phyloP scores from a whole-genome alignment of 1,140 invertebrate genomes.

The Drosophila subpulchrella region DNA sequence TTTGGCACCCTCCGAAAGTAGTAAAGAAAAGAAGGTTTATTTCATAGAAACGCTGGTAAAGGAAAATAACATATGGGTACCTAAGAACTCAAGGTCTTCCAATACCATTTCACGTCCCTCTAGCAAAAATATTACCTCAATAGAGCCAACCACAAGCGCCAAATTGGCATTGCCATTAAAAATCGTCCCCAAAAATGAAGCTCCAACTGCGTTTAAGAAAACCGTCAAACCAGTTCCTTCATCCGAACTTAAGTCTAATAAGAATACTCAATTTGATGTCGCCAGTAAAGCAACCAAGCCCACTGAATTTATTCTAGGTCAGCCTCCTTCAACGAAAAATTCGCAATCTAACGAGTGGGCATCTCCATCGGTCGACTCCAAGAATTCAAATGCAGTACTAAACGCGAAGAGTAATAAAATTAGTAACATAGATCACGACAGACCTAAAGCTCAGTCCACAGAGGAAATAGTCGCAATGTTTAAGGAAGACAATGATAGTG shows the following conservation, averaged over 20 bases:
- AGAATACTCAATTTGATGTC: not conserved
- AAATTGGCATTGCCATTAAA: not conserved
- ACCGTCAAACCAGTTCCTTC: not conserved
- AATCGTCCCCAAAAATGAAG: not conserved
- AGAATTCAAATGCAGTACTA: not conserved
- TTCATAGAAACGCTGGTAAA: not conserved
- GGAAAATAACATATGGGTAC: not conserved
- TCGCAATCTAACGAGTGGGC: no score
- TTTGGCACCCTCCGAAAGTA: not conserved
- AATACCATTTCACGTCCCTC: not conserved
- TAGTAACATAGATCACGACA: not conserved
- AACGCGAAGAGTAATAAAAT: not conserved
- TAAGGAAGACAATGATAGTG: not conserved
- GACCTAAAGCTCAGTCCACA: not conserved
- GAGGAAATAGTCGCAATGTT: slow-evolving; percentile 21
- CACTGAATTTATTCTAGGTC: not conserved
- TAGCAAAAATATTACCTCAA: not conserved
- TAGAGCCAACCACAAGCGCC: no score
- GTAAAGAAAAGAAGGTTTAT: not conserved
- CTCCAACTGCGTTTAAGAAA: not conserved
- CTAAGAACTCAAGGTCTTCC: not conserved
- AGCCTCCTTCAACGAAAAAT: not conserved
- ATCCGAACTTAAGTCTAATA: not conserved
- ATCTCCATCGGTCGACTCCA: no score
- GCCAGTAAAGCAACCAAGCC: not conserved